Percentiles rank a stretch among this genome's conserved stretches.
Conservation (phyloP, 2,797 vertebrate genomes). For the Novumbra hubbsi region DNA sequence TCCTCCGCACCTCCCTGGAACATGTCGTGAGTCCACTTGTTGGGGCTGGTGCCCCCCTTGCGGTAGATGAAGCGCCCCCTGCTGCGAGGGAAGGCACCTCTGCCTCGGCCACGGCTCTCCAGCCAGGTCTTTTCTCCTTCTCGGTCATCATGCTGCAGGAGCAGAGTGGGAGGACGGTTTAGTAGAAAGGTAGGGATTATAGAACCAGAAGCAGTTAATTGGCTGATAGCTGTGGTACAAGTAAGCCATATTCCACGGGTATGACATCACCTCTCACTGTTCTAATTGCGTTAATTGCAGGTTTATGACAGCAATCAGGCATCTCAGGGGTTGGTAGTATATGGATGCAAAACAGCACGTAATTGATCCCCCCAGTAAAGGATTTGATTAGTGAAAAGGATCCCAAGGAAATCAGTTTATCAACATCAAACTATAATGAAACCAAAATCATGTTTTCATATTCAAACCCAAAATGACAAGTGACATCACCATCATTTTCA, state of each 20-base stretch:
- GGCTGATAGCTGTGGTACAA: no score
- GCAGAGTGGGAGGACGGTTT: neutral
- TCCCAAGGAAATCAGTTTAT: neutral
- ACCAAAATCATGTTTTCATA: neutral
- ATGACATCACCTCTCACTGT: no score
- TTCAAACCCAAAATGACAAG: neutral
- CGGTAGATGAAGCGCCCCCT: constrained; percentile 90
- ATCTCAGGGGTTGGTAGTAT: no score
- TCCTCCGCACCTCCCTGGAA: constrained; percentile 89
- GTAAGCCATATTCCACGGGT: no score
- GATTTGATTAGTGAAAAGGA: neutral
- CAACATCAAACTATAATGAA: neutral
- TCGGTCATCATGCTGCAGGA: constrained; percentile 89
- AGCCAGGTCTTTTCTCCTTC: constrained; percentile 92
- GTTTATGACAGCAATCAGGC: no score
- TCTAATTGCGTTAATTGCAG: no score
- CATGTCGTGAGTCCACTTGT: constrained; percentile 90
- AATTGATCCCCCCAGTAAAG: no score
- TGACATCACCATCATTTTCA: neutral
- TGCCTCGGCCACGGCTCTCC: constrained; percentile 82
- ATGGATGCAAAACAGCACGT: no score
- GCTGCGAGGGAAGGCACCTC: constrained; percentile 84
- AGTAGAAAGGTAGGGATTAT: neutral
- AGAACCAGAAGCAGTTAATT: no score
- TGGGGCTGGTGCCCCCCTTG: constrained; percentile 70